phyloP scores from a whole-genome alignment of 2,113 vertebrate species.

The Hemichromis elongatus region DNA sequence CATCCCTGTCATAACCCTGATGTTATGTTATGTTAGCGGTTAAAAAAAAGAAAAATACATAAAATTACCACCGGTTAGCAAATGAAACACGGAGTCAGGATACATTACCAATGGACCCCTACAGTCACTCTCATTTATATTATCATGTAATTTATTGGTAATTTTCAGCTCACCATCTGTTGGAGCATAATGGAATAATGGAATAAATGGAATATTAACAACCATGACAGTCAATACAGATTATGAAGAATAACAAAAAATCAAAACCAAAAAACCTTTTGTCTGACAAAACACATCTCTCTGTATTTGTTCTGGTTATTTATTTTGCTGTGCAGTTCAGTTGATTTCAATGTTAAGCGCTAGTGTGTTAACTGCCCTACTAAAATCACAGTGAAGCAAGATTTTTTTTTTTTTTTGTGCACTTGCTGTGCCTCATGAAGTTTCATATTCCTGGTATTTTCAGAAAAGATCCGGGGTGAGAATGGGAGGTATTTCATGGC shows the following conservation, averaged over 20 bases:
- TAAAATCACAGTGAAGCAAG: not conserved
- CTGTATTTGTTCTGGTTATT: not conserved
- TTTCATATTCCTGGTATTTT: not conserved
- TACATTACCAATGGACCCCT: not conserved
- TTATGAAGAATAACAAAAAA: not conserved
- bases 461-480: not conserved
- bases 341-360: not conserved
- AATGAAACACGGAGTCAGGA: not conserved
- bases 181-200: not conserved
- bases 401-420: not conserved
- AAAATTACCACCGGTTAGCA: not conserved
- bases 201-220: not conserved
- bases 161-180: not conserved
- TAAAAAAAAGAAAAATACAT: not conserved
- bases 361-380: not conserved
- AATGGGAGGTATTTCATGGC: not conserved
- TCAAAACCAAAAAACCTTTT: fast-evolving
- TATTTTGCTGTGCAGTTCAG: not conserved
- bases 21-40: not conserved
- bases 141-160: not conserved
- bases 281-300: not conserved
- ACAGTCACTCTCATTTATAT: not conserved
- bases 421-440: not conserved
- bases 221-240: not conserved
- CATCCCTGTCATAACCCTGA: not conserved